phyloP scores from a whole-genome alignment of 2,113 vertebrate species.

The Aramus guarauna region DNA sequence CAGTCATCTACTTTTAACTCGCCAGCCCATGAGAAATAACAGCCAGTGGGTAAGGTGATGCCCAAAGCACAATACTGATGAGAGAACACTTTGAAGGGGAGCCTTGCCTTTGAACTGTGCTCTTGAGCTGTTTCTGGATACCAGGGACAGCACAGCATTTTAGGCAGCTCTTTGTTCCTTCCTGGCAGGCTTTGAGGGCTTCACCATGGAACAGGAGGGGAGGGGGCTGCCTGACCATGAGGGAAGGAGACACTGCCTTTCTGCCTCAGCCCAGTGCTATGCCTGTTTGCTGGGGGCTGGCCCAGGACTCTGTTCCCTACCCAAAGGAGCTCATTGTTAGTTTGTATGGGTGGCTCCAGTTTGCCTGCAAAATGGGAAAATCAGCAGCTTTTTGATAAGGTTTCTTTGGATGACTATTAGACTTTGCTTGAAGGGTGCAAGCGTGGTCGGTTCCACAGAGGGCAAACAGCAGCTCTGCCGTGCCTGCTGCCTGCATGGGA shows the following conservation, averaged over 20 bases:
- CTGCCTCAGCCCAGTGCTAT: background rate
- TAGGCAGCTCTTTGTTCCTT: background rate
- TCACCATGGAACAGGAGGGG: background rate
- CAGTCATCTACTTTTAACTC: background rate
- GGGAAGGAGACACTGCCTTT: background rate
- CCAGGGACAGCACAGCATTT: background rate
- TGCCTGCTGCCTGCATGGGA: background rate
- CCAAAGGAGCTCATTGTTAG: background rate
- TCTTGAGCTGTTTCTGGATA: background rate
- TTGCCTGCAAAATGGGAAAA: background rate
- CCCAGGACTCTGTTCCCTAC: background rate
- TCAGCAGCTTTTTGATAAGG: background rate
- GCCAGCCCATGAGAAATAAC: background rate
- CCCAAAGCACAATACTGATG: background rate
- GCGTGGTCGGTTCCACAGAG: accelerated
- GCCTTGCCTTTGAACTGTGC: background rate
- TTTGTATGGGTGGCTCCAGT: background rate
- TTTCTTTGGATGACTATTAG: background rate
- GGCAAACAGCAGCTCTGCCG: background rate
- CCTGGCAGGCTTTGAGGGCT: background rate
- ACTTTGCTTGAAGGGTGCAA: background rate
- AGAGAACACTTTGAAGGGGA: background rate
- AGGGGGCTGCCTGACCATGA: background rate
- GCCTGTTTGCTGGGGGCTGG: background rate
- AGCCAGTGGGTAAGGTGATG: background rate